These are phyloP conservation scores for Anableps anableps DNA, from an alignment of 2,797 vertebrate species.

Conservation along the genomic window DNA sequence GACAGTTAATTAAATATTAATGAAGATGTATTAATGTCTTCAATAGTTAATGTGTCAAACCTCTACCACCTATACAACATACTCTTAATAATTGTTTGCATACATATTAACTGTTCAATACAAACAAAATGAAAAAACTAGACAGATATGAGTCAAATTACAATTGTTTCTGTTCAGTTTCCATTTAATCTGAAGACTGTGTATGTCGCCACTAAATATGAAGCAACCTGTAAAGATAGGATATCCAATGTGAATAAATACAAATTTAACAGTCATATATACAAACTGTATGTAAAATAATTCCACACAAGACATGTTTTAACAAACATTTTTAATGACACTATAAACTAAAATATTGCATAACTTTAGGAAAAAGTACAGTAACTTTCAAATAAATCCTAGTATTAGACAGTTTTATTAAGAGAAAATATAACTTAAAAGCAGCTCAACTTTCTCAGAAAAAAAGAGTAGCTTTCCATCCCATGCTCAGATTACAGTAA, in stretches of 20 bases:
- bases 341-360: slow-evolving; percentile 39
- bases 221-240: neutral
- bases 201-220: neutral
- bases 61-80: neutral
- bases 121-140: neutral
- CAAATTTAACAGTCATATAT: neutral
- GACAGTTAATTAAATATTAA: neutral
- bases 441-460: slow-evolving; percentile 21
- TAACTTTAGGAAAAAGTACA: slow-evolving; percentile 45
- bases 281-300: neutral
- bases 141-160: neutral
- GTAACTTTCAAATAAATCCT: slow-evolving; percentile 29
- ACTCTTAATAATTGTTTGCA: neutral
- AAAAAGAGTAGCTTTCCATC: slow-evolving; percentile 24
- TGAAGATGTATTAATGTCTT: neutral
- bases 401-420: slow-evolving; percentile 23
- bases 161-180: neutral
- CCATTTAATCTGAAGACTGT: neutral
- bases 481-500: slow-evolving; percentile 28
- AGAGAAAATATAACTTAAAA: slow-evolving; percentile 15
- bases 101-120: neutral
- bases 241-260: neutral
- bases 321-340: slow-evolving; percentile 35
- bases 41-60: neutral
- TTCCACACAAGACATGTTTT: slow-evolving; percentile 15